Conservation (phyloP, 2,797 vertebrate species). For the Siniperca scherzeri region DNA sequence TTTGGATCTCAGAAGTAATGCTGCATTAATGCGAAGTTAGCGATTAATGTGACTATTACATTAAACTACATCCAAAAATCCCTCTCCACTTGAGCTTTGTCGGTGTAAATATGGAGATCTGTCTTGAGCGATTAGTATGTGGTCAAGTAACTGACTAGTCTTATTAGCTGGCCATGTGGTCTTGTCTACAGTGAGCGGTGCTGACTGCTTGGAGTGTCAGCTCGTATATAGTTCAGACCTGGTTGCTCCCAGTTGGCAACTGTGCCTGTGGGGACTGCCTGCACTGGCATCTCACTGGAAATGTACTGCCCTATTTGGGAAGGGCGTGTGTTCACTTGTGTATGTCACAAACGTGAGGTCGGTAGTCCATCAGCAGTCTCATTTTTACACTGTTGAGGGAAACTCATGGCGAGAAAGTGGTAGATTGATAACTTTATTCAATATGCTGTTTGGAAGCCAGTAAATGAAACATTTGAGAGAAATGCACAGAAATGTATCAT, state of each 20-base stretch:
- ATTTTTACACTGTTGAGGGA: slow-evolving; percentile 18
- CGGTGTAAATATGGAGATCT: slow-evolving; percentile 28
- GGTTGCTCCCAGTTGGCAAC: slow-evolving; percentile 75
- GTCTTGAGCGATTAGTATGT: slow-evolving; percentile 44
- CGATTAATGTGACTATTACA: slow-evolving; percentile 11
- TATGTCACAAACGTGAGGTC: slow-evolving; percentile 70
- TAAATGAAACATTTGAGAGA: background rate
- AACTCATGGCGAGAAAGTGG: background rate
- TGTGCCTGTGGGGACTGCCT: slow-evolving; percentile 76
- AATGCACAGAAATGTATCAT: background rate
- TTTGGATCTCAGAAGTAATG: slow-evolving; percentile 40
- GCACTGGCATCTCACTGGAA: slow-evolving; percentile 76
- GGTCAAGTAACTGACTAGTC: slow-evolving; percentile 44
- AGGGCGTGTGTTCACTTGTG: slow-evolving; percentile 63
- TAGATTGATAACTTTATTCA: slow-evolving; percentile 7
- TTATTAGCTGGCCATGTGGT: slow-evolving; percentile 41
- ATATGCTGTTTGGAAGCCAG: background rate
- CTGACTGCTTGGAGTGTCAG: slow-evolving; percentile 57
- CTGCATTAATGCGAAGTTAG: slow-evolving; percentile 31
- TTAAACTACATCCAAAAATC: slow-evolving; percentile 12
- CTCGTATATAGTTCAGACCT: slow-evolving; percentile 57
- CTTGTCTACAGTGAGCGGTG: slow-evolving; percentile 39
- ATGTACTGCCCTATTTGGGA: slow-evolving; percentile 86
- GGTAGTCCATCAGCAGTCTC: slow-evolving; percentile 39
- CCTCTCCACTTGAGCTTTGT: slow-evolving; percentile 20